Base-by-base conservation (phyloP, 2,113 vertebrate species). In the Alethe castanea region DNA sequence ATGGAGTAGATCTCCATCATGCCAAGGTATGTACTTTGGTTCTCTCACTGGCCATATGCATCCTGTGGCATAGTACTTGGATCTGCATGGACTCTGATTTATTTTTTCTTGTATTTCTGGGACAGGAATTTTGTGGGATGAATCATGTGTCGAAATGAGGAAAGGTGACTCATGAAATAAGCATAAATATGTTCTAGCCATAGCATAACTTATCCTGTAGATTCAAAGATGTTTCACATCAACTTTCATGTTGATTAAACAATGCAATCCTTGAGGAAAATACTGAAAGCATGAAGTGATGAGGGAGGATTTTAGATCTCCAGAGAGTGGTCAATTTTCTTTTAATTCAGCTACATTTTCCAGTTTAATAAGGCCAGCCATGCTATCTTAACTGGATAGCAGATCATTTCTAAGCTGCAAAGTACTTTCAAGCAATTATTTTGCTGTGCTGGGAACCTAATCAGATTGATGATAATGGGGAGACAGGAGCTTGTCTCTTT, bases 1-100 rank as follows among this genome's bases (percentile, higher is more conserved):
- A 99, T 38, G 99, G 99, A 64, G 99, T 99, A 60, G 99, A 99
- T 95, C 98, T 99, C 72, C 99, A 99, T 95, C 99, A 99, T 74
- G 99, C 99, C 57, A 99, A 99, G 99, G 99, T 99, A 98, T 36
- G 61, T 26, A 17, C 12, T 92, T 36, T 18, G 11, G 20, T 84
- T 85, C 57, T 88, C 88, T n/a, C 28, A 45, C 11, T 1, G 0
- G 5, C 73, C 5, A 0, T 38, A 47, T 66, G 53, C 54, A 42
- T 83, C 24, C 29, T 40, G 17, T 71, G 12, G 14, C 12, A 6
- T 18, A 60, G 24, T 52, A 45, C 20, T 78, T 67, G 6, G 35
- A 44, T 47, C 25, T 80, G 10, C 19, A 5, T 22, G 26, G 64
- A 31, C 54, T 71, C 6, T 45, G 24, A 36, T 78, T 59, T 57